Conservation (phyloP, 2,888 invertebrate species). For the Eupithecia dodoneata region DNA sequence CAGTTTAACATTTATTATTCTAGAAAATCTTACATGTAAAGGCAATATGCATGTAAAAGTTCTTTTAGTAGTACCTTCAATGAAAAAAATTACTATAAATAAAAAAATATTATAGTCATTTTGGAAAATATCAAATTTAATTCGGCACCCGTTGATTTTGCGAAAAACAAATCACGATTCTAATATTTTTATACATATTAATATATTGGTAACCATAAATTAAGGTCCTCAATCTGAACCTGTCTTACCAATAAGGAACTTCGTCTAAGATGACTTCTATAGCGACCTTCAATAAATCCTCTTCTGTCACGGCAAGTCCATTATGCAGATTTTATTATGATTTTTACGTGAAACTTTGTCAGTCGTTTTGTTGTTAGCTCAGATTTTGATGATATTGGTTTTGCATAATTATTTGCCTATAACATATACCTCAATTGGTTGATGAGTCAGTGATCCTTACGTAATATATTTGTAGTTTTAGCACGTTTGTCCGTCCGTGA, state of each 20-base stretch:
- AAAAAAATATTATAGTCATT: not conserved
- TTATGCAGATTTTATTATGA: constrained; percentile 42
- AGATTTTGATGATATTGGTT: constrained; percentile 27
- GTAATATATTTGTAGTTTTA: constrained; percentile 23
- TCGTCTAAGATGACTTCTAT: not conserved
- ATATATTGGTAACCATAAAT: not conserved
- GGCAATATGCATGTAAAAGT: too few relatives aligned
- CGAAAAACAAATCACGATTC: not conserved
- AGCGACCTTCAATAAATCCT: constrained; percentile 33
- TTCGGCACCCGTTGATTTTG: not conserved
- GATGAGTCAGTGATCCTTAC: constrained; percentile 31
- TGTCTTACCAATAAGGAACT: constrained; percentile 13
- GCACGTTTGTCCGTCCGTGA: constrained; percentile 31
- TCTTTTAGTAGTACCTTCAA: too few relatives aligned
- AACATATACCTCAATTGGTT: constrained; percentile 13
- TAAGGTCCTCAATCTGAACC: not conserved
- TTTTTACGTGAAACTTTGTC: constrained; percentile 35
- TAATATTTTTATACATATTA: too few relatives aligned
- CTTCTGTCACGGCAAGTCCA: constrained; percentile 30
- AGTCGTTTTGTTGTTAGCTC: not conserved
- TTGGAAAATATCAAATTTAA: not conserved
- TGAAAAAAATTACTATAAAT: not conserved
- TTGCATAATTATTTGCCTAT: constrained; percentile 19
- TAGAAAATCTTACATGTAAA: too few relatives aligned
- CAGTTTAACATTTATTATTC: too few relatives aligned